These are phyloP conservation scores for Fopius arisanus DNA, from an alignment of 1,140 invertebrate species.

Conservation along the genomic window DNA sequence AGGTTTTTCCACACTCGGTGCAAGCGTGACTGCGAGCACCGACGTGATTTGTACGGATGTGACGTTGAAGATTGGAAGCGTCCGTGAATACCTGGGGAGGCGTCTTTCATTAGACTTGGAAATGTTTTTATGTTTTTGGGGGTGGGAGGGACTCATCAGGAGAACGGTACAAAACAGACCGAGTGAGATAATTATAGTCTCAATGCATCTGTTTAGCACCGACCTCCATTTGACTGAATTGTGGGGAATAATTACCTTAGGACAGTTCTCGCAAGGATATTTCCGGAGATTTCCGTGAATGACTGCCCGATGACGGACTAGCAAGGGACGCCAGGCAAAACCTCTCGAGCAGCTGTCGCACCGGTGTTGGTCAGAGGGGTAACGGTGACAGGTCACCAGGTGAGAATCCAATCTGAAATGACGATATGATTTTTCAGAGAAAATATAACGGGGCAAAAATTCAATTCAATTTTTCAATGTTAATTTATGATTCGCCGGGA, in stretches of 20 bases:
- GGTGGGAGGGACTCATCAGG: neutral
- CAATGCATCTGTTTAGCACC: neutral
- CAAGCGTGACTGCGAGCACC: constrained; percentile 95
- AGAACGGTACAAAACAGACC: neutral
- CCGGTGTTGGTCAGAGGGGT: constrained; percentile 77
- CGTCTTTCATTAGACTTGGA: constrained; percentile 57
- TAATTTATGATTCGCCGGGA: neutral
- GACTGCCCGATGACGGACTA: constrained; percentile 84
- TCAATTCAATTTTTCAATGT: neutral
- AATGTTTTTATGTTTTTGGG: constrained; percentile 29
- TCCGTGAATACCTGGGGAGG: constrained; percentile 86
- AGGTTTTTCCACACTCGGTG: constrained; percentile 97
- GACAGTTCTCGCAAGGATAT: constrained; percentile 94
- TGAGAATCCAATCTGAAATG: constrained; percentile 83
- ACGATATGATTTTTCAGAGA: too few relatives aligned
- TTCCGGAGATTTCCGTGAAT: constrained; percentile 79
- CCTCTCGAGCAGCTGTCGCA: constrained; percentile 86
- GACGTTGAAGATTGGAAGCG: constrained; percentile 93
- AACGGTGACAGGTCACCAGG: constrained; percentile 77
- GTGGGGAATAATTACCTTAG: constrained; percentile 71
- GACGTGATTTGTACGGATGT: constrained; percentile 92
- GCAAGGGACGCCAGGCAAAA: constrained; percentile 82
- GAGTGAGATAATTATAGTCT: neutral
- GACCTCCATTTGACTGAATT: neutral
- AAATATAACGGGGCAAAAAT: neutral